Conservation (phyloP, 2,797 vertebrate genomes). For the Rousettus madagascariensis region DNA sequence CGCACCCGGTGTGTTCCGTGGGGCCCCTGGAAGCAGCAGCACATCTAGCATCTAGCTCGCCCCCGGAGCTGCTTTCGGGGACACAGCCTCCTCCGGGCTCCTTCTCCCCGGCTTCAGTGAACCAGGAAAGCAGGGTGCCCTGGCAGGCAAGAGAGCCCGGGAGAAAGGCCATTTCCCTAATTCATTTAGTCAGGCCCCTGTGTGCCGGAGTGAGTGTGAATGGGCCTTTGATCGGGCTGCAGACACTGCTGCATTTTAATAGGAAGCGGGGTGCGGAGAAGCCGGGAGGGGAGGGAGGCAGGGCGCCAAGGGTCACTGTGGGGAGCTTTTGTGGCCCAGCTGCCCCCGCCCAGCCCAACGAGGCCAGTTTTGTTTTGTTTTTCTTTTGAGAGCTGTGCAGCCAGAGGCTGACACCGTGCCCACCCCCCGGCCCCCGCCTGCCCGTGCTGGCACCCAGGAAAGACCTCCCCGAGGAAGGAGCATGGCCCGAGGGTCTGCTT, state of each 20-base stretch:
- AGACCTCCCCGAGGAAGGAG: neutral
- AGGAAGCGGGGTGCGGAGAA: slow-evolving; percentile 3
- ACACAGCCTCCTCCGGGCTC: neutral
- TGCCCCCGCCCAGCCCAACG: neutral
- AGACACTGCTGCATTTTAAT: slow-evolving; percentile 60
- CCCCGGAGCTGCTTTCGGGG: neutral
- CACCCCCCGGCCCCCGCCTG: neutral
- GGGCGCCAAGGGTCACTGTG: slow-evolving; percentile 7
- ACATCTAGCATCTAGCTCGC: neutral
- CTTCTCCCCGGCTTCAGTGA: neutral
- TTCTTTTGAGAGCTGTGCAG: neutral
- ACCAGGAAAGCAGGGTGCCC: neutral
- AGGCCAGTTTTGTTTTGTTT: neutral
- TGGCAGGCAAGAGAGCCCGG: neutral
- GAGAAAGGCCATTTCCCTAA: slow-evolving; percentile 42
- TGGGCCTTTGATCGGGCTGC: slow-evolving; percentile 65
- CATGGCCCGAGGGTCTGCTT: neutral
- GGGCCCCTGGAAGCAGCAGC: neutral
- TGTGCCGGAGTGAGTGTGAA: slow-evolving; percentile 47
- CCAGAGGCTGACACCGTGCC: neutral
- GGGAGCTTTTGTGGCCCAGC: slow-evolving; percentile 35
- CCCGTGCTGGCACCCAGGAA: neutral
- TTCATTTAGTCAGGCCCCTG: slow-evolving; percentile 43
- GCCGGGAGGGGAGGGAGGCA: neutral
- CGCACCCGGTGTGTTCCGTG: accelerated